These are phyloP conservation scores for Sakesphorus luctuosus DNA, from an alignment of 2,113 vertebrate genomes.

Conservation along the genomic window DNA sequence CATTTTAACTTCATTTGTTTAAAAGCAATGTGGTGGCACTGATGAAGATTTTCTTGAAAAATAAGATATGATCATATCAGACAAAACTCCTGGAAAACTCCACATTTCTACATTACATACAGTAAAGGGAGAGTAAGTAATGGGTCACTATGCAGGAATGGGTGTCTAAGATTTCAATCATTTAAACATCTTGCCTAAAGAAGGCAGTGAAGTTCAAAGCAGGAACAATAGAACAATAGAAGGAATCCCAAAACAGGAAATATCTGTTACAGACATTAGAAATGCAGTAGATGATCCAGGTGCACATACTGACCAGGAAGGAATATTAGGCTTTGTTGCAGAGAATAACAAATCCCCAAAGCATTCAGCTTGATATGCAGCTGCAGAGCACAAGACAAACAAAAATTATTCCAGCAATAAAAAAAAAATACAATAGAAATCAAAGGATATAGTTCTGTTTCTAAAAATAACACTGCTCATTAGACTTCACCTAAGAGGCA, in stretches of 20 bases:
- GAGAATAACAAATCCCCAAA: constrained; percentile 67
- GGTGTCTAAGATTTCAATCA: background rate
- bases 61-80: background rate
- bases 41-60: background rate
- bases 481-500: constrained; percentile 60
- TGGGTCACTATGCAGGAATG: background rate
- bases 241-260: constrained; percentile 74
- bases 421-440: constrained; percentile 72
- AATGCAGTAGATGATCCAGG: constrained; percentile 60
- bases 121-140: constrained; percentile 12
- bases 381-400: constrained; percentile 68
- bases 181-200: constrained; percentile 42
- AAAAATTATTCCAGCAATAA: constrained; percentile 61
- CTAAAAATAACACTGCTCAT: constrained; percentile 68
- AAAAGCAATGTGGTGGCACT: background rate
- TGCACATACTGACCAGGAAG: constrained; percentile 68
- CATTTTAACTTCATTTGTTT: background rate
- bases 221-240: constrained; percentile 52
- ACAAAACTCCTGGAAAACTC: background rate
- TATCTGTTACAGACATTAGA: constrained; percentile 66
- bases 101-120: background rate
- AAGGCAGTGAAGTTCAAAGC: constrained; percentile 28
- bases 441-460: constrained; percentile 56
- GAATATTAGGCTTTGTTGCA: constrained; percentile 56
- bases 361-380: constrained; percentile 60